A percentile compares a stretch with the other conserved stretches of the same genome.
Conservation (phyloP, 2,797 vertebrate species). For the Heterohyrax brucei region DNA sequence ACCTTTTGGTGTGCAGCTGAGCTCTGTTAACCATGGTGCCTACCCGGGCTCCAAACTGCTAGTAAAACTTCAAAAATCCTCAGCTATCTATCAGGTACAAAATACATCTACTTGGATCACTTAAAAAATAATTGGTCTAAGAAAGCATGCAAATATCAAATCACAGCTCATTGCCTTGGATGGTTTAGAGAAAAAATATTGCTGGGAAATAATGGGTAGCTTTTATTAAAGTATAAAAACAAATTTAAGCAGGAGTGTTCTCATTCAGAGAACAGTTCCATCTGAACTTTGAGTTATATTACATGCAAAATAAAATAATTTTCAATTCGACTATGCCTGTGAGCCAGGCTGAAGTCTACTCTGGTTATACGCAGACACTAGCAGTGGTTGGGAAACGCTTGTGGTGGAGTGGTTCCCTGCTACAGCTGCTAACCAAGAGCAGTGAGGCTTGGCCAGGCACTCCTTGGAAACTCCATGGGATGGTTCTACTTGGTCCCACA, state of each 20-base stretch:
- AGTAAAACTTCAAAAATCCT: constrained; percentile 28
- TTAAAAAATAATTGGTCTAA: constrained; percentile 51
- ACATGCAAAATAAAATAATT: not conserved
- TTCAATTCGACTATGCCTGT: constrained; percentile 37
- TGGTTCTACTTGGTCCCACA: no score
- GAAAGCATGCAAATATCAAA: constrained; percentile 36
- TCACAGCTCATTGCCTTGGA: not conserved
- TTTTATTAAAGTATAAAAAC: not conserved
- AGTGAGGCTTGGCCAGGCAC: no score
- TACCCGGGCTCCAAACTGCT: not conserved
- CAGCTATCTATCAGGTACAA: constrained; percentile 17
- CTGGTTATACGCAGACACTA: not conserved
- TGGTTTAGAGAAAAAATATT: not conserved
- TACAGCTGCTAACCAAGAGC: no score
- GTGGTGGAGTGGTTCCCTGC: no score
- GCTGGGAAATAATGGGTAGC: not conserved
- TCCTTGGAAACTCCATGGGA: no score
- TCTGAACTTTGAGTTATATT: not conserved
- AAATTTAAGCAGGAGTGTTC: constrained; percentile 38
- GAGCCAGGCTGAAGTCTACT: not conserved
- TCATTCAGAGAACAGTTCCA: not conserved
- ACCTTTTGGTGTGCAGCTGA: no score
- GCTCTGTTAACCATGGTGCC: no score
- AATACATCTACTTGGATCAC: constrained; percentile 17
- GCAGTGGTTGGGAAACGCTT: no score